Evolutionary conservation across 1,140 invertebrate genomes (phyloP).

Genomic region (Chrysomallon squamiferum): DNA sequence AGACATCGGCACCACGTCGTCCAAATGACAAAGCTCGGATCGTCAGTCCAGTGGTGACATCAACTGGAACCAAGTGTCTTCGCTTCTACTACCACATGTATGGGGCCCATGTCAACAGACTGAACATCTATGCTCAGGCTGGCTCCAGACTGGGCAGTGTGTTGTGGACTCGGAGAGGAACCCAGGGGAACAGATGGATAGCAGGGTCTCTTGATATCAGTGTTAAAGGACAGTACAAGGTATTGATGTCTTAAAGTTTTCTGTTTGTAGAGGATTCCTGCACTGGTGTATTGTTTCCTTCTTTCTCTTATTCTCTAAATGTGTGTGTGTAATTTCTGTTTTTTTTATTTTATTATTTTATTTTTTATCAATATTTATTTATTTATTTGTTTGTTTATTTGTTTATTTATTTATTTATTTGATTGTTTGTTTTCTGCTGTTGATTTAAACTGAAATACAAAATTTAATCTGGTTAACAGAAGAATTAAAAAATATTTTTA

Average conservation of each 20-base stretch:
- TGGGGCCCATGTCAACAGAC: conserved; percentile 63
- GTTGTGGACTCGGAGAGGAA: conserved; percentile 37
- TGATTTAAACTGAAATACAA: too few relatives aligned
- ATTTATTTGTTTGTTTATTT: too few relatives aligned
- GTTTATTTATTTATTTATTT: too few relatives aligned
- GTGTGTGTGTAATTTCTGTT: too few relatives aligned
- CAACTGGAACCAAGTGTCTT: conserved; percentile 37
- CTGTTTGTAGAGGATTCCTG: too few relatives aligned
- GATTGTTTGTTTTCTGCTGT: too few relatives aligned
- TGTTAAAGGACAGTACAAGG: not conserved
- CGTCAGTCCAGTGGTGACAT: conserved; percentile 37
- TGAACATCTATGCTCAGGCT: conserved; percentile 44
- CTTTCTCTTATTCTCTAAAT: too few relatives aligned
- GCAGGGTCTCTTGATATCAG: not conserved
- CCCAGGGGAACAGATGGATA: conserved; percentile 44
- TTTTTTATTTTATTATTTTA: too few relatives aligned
- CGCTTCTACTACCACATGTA: conserved; percentile 82
- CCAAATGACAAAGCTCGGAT: conserved; percentile 77
- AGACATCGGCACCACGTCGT: conserved; percentile 71
- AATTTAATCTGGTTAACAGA: too few relatives aligned
- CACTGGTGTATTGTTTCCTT: too few relatives aligned
- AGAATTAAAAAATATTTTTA: too few relatives aligned
- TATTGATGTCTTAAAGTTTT: not conserved
- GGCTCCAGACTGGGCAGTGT: conserved; percentile 16
- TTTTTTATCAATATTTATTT: too few relatives aligned